phyloP scores from a whole-genome alignment of 2,888 invertebrate species.

The Nomada fabriciana region DNA sequence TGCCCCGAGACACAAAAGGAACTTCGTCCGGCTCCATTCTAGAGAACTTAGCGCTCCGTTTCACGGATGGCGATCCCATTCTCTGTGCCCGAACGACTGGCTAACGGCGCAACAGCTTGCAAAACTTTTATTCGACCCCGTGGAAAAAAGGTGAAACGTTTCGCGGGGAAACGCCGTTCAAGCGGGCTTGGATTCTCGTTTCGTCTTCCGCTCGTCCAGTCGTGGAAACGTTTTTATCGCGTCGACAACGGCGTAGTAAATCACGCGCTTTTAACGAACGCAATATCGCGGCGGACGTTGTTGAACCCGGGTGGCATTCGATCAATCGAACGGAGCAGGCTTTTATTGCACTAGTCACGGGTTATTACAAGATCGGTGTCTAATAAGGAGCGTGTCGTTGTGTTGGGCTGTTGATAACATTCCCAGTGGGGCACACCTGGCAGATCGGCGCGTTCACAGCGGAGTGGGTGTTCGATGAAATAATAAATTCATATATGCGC shows the following conservation, averaged over 20 bases:
- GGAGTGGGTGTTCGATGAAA: too few relatives aligned
- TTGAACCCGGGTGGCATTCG: conserved; percentile 5
- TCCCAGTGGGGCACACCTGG: too few relatives aligned
- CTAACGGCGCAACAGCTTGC: background rate
- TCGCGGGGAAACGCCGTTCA: background rate
- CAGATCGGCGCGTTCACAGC: too few relatives aligned
- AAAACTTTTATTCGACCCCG: background rate
- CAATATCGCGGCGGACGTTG: conserved; percentile 5
- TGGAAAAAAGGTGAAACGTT: background rate
- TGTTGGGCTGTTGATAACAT: background rate
- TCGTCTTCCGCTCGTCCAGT: background rate
- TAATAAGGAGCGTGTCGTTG: conserved; percentile 35
- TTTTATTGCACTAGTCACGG: conserved; percentile 45
- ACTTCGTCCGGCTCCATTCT: conserved; percentile 1
- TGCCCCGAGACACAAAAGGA: background rate
- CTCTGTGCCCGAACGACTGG: background rate
- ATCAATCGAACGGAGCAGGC: background rate
- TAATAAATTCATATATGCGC: too few relatives aligned
- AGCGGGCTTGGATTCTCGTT: too few relatives aligned
- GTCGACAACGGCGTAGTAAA: background rate
- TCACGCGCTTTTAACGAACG: background rate
- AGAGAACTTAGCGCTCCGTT: background rate
- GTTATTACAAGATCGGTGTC: conserved; percentile 48
- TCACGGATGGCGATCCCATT: background rate
- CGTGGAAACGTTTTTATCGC: conserved; percentile 12